Base-by-base conservation (phyloP, 2,113 vertebrate genomes). In the Oreocharis arfaki region DNA sequence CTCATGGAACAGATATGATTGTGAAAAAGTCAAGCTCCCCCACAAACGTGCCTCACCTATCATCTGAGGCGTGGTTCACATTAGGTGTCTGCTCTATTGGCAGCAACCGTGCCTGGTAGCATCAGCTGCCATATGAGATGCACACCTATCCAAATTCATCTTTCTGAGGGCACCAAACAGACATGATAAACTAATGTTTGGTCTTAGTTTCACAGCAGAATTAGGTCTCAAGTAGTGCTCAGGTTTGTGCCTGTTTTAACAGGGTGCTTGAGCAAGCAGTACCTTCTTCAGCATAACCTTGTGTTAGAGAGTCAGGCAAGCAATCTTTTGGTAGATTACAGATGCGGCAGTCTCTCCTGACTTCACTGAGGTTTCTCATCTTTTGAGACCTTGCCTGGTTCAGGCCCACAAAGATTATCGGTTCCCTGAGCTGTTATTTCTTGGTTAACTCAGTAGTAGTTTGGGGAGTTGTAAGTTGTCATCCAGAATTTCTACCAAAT, bases 401-500 rank as follows among this genome's bases (percentile, higher is more conserved):
- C 69, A 69, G 52, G 18, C 22, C 18, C 46, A 46, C 63, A 63
- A 79, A 82, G 8, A 11, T 60, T 82, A 68, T 82, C 52, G 19
- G 37, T 79, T 94, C 46, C 35, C 37, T 20, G 57, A 79, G 91
- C 81, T 86, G 42, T 81, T 90, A 50, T 67, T 87, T 95, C 84
- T 89, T 57, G 79, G 61, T 68, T 84, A 91, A 91, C 79, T 82
- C 65, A 68, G 47, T 57, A 68, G 49, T 75, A 85, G 65, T 87
- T 84, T 67, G 64, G 69, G 93, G 89, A 96, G 33, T 71, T 94
- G 50, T 76, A 94, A 84, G 0, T 84, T 93, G 73, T 96, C 89
- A 69, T 93, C 37, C 67, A 87, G 80, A 91, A 95, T 96, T 95
- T 92, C 91, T 89, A 93, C 94, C 87, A 89, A 94, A 64, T 89